Evolutionary conservation across 1,140 invertebrate genomes (phyloP).

Genomic region (Plutomurus gul): DNA sequence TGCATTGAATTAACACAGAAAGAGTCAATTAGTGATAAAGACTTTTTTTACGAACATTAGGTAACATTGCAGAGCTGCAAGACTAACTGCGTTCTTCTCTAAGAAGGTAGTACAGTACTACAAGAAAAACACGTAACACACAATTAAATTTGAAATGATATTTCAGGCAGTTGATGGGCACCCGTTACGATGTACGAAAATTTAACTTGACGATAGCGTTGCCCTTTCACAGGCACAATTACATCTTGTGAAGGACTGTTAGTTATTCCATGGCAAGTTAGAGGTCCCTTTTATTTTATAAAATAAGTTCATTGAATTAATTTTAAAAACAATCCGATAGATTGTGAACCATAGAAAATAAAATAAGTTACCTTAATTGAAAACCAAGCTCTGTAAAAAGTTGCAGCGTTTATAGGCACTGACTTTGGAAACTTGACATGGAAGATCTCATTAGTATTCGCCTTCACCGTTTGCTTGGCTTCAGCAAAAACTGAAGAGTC

Average conservation of each 20-base stretch:
- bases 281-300: slow-evolving; percentile 27
- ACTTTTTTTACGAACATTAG: no score
- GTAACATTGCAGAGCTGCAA: no score
- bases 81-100: no score
- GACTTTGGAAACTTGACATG: slow-evolving; percentile 40
- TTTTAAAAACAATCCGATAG: no score
- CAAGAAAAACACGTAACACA: not conserved
- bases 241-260: not conserved
- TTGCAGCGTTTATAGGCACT: slow-evolving; percentile 20
- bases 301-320: no score
- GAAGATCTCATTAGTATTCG: slow-evolving; percentile 39
- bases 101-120: not conserved
- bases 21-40: no score
- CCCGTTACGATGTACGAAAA: slow-evolving; percentile 38
- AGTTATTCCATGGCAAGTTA: slow-evolving; percentile 36
- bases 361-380: slow-evolving; percentile 37
- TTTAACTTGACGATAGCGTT: slow-evolving; percentile 4
- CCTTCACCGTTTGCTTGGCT: slow-evolving; percentile 6
- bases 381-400: slow-evolving; percentile 39
- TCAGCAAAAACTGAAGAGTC: not conserved
- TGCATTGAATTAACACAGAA: no score
- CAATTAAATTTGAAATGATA: slow-evolving; percentile 34
- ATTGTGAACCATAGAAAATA: no score
- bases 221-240: slow-evolving; percentile 20
- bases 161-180: slow-evolving; percentile 44